Percentiles rank a stretch among this genome's conserved stretches.
These are phyloP conservation scores for Agrochola circellaris DNA, from an alignment of 2,888 invertebrate genomes.

Conservation along the genomic window DNA sequence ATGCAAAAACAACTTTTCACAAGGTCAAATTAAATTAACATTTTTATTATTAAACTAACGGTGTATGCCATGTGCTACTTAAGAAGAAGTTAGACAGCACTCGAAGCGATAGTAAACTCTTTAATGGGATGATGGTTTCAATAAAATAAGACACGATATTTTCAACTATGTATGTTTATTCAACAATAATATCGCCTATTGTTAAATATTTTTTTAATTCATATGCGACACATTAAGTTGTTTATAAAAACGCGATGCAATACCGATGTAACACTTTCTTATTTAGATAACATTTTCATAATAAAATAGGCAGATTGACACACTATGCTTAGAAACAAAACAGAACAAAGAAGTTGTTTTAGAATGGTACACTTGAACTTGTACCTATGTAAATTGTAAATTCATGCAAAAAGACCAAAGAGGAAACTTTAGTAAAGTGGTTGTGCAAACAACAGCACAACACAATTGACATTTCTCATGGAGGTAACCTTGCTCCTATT, in stretches of 20 bases:
- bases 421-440: neutral
- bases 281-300: slow-evolving; percentile 20
- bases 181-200: slow-evolving; percentile 74
- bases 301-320: slow-evolving; percentile 10
- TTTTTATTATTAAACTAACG: neutral
- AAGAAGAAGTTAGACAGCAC: neutral
- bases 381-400: neutral
- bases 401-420: neutral
- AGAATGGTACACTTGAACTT: neutral
- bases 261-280: slow-evolving; percentile 26
- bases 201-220: slow-evolving; percentile 57
- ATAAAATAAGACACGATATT: slow-evolving; percentile 37
- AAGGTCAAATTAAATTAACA: neutral
- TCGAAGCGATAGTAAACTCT: neutral
- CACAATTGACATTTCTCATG: slow-evolving; percentile 34
- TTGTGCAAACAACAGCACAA: slow-evolving; percentile 15
- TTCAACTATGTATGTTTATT: slow-evolving; percentile 78
- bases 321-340: slow-evolving; percentile 7
- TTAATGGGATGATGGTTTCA: neutral
- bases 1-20: neutral
- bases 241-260: slow-evolving; percentile 53
- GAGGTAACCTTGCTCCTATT: slow-evolving; percentile 4
- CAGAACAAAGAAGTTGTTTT: neutral
- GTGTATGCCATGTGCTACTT: neutral
- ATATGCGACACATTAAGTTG: slow-evolving; percentile 58